A percentile compares a stretch with the other conserved stretches of the same genome.
Evolutionary conservation across 2,797 vertebrate species (phyloP).

Genomic region (Sciaenops ocellatus): DNA sequence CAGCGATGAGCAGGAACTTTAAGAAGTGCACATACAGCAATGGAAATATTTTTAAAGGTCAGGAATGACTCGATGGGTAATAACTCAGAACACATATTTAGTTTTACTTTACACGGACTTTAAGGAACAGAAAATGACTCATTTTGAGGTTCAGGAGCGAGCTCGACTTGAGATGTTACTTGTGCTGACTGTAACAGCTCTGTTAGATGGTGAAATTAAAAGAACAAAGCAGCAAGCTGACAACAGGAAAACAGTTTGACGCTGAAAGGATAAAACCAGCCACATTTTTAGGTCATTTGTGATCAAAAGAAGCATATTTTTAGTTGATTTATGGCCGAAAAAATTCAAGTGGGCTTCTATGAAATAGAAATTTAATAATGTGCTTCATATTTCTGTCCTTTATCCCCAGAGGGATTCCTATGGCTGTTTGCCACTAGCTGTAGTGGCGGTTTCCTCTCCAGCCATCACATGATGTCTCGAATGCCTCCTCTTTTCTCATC

Average conservation of each 20-base stretch:
- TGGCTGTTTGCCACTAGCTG: constrained; percentile 34
- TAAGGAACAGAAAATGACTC: background rate
- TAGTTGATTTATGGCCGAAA: background rate
- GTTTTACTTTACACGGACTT: background rate
- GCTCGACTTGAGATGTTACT: background rate
- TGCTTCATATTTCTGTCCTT: constrained; percentile 18
- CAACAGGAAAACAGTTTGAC: constrained; percentile 12
- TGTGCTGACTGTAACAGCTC: too few relatives aligned
- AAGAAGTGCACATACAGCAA: background rate
- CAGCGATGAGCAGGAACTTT: background rate
- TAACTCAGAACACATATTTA: too few relatives aligned
- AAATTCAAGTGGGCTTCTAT: constrained; percentile 23
- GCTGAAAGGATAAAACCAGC: background rate
- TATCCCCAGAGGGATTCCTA: constrained; percentile 34
- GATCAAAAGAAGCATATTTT: constrained; percentile 32
- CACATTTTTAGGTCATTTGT: constrained; percentile 18
- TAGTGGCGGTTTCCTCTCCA: constrained; percentile 58
- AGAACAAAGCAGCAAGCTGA: constrained; percentile 24
- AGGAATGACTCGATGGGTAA: background rate
- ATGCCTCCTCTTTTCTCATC: constrained; percentile 21
- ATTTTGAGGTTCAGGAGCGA: background rate
- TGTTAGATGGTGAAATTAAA: constrained; percentile 2
- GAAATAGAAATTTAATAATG: constrained; percentile 35
- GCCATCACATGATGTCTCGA: constrained; percentile 69
- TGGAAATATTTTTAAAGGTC: constrained; percentile 1